Percentiles rank a stretch among this genome's conserved stretches.
phyloP scores from a whole-genome alignment of 2,888 invertebrate genomes.

The Drosophila percnosoma region DNA sequence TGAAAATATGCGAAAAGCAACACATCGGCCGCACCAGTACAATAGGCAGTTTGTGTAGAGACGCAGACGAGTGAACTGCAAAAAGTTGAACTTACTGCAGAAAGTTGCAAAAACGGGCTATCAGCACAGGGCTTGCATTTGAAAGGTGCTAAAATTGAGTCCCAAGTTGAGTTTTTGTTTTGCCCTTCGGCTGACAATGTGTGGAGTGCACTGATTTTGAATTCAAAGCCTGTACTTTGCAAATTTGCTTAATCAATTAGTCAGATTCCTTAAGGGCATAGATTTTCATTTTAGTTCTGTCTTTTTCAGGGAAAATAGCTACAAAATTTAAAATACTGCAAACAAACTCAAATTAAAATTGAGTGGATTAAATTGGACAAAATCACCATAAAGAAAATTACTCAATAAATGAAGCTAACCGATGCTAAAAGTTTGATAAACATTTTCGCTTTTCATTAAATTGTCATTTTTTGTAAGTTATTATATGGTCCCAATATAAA shows the following conservation, averaged over 20 bases:
- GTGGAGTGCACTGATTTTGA: conserved; percentile 38
- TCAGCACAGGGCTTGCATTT: conserved; percentile 7
- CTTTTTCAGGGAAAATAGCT: neutral
- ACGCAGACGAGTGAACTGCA: neutral
- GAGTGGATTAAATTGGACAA: neutral
- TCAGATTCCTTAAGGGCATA: neutral
- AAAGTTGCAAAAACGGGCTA: conserved; percentile 18
- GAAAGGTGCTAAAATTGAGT: conserved; percentile 29
- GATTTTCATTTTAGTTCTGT: neutral
- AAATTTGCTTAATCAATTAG: conserved; percentile 2
- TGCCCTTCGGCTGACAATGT: conserved; percentile 25
- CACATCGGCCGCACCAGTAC: conserved; percentile 24
- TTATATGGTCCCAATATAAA: neutral
- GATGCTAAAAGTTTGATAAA: neutral
- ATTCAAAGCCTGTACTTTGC: conserved; percentile 28
- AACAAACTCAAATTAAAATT: neutral
- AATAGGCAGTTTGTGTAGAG: conserved; percentile 24
- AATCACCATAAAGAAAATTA: neutral
- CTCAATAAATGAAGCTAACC: neutral
- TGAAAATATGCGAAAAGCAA: conserved; percentile 62
- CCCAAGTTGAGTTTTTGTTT: conserved; percentile 5
- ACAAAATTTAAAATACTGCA: neutral
- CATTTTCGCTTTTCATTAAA: neutral
- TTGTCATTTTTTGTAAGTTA: neutral
- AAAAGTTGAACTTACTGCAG: conserved; percentile 35